Evolutionary conservation across 2,113 vertebrate genomes (phyloP).

Genomic region (Tachycineta bicolor): DNA sequence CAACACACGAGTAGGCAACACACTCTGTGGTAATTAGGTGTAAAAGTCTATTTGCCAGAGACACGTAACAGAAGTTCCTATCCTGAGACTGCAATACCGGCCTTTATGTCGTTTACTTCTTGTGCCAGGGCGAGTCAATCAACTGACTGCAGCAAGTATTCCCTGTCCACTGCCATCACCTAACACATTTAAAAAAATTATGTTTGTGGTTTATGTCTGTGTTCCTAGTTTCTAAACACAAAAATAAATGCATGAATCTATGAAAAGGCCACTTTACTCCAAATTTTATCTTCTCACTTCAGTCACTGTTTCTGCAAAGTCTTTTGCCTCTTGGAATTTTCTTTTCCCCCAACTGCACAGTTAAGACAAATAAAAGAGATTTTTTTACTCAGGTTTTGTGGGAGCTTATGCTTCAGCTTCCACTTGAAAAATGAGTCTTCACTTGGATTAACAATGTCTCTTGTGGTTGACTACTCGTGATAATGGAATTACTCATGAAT

Average conservation of each 20-base stretch:
- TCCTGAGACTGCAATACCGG: neutral
- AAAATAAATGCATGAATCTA: neutral
- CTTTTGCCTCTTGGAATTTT: neutral
- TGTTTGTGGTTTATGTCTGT: neutral
- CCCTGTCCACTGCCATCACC: neutral
- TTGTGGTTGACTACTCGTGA: neutral
- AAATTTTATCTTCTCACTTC: neutral
- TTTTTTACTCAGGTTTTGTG: neutral
- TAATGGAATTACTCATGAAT: neutral
- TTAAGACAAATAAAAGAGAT: neutral
- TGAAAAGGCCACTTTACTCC: neutral
- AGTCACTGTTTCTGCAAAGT: neutral
- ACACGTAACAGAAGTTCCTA: neutral
- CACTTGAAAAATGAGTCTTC: slow-evolving; percentile 21
- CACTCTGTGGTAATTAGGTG: neutral
- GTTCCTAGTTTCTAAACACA: neutral
- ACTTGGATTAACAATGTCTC: neutral
- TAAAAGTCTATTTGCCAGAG: neutral
- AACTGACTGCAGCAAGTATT: neutral
- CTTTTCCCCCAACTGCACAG: neutral
- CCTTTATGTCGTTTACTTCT: neutral
- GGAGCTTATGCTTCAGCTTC: neutral
- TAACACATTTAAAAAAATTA: neutral
- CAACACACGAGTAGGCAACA: neutral
- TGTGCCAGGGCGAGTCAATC: neutral